Conservation (phyloP, 2,888 invertebrate genomes). For the Synanthedon tipuliformis region DNA sequence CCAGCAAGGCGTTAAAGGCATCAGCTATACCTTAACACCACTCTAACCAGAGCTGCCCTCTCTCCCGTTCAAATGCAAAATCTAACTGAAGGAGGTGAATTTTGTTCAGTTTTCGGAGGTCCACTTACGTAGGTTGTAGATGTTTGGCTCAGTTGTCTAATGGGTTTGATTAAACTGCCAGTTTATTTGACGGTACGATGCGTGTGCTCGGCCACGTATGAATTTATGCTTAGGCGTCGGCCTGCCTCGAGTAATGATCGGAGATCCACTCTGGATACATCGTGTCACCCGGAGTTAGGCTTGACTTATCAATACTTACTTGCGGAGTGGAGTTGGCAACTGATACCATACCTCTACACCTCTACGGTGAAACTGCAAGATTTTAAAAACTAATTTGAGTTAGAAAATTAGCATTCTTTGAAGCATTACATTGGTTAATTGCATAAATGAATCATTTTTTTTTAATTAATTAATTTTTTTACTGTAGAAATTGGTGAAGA, state of each 20-base stretch:
- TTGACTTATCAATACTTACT: neutral
- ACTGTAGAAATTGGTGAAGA: too few relatives aligned
- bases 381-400: too few relatives aligned
- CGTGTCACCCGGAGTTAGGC: neutral
- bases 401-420: too few relatives aligned
- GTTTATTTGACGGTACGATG: conserved; percentile 69
- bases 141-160: conserved; percentile 69
- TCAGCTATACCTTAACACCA: conserved; percentile 56
- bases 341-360: too few relatives aligned
- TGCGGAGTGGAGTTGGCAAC: too few relatives aligned
- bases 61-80: conserved; percentile 13
- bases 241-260: conserved; percentile 26
- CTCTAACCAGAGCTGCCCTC: conserved; percentile 32
- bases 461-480: too few relatives aligned
- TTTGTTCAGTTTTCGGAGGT: conserved; percentile 30
- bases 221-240: conserved; percentile 63
- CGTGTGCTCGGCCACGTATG: conserved; percentile 63
- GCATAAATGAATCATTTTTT: too few relatives aligned
- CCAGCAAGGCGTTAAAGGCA: conserved; percentile 70
- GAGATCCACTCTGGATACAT: conserved; percentile 26
- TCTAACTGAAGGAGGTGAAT: conserved; percentile 19
- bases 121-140: conserved; percentile 36
- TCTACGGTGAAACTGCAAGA: too few relatives aligned
- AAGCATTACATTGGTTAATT: too few relatives aligned
- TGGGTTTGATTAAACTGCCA: conserved; percentile 70